Evolutionary conservation across 2,888 invertebrate species (phyloP), one percentile per base, ranked within the genome.

Genomic region (Theretra japonica): DNA sequence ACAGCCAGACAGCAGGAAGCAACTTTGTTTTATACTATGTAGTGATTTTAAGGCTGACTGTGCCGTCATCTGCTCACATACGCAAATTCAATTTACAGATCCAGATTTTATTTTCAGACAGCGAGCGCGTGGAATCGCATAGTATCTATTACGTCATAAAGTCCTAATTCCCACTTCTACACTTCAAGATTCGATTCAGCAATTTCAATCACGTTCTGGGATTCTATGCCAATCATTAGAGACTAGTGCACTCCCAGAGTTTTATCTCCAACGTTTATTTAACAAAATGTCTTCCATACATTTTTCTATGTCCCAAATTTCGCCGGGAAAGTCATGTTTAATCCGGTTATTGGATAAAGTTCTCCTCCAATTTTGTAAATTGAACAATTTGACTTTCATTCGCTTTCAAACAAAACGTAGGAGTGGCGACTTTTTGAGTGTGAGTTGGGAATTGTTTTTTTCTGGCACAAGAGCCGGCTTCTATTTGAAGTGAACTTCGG

Each of bases 341-440:
- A 75, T 76, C 62, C 48, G n/a, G 68, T 69, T 70, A 75, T 75
- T 72, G 73, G 70, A 72, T 73, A 70, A 77, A 75, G 69, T 77
- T 69, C 48, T 70, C 62, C 56, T 57, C 21, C 69, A 70, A 71
- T 73, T 77, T 74, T 71, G 57, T 69, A 73, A 76, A 77, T 75
- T 76, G 74, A 73, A 74, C 71, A 69, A 73, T 74, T 72, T 71
- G 72, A 69, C 57, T 72, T 56, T 70, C 28, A 33, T 69, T 72
- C 60, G 70, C 41, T 73, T 73, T 73, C 60, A 69, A 70, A 73
- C 50, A 71, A 69, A 70, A 70, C 62, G 41, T 70, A 68, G 59
- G 58, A 28, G 15, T 58, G 57, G 50, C 17, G 70, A 70, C 56
- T 70, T 72, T 69, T 28, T 15, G 33, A 70, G 58, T 41, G 65